Evolutionary conservation across 1,140 invertebrate genomes (phyloP), one percentile per base, ranked within the genome.

Genomic region (Thrips palmi): DNA sequence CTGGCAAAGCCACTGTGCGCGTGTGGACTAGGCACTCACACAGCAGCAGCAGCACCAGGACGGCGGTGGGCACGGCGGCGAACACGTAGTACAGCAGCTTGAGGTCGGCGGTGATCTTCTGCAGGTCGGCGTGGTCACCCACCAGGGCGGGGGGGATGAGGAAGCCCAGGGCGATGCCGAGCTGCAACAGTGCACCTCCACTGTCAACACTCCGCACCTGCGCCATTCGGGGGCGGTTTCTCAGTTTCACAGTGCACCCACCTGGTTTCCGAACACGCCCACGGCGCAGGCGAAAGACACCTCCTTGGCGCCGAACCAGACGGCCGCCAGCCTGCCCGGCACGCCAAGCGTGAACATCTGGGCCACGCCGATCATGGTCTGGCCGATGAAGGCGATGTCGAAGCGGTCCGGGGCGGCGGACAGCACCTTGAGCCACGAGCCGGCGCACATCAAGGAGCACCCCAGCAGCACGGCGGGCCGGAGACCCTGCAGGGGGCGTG

Each of bases 191-290:
- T 15, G 17, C 18, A 33, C 14, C 10, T 20, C 6, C n/a, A 12
- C 17, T 10, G 24, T n/a, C 24, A 38, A 35, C 19, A 20, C 6
- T 21, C 33, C 18, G 10, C 5, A 6, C 10, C 33, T 31, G 29
- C 5, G 5, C 29, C 29, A 4, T n/a, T 17, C n/a, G n/a, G 18
- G n/a, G n/a, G n/a, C n/a, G n/a, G 18, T 31, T 17, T 4, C 12
- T 31, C 5, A 4, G 18, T 31, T 31, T 6, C n/a, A 62, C 58
- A 5, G 51, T 53, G 36, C 66, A 14, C 37, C 39, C 39, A 74
- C 67, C 62, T 78, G 74, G 53, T 78, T 77, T 14, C 75, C 74
- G 52, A 79, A 78, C 2, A 77, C 74, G 6, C 72, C 74, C 28
- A 74, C 58, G 29, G 75, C 64, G 42, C 70, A 73, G 3, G 74